Percentiles rank a stretch among this genome's conserved stretches.
These are phyloP conservation scores for Xiphophorus birchmanni DNA, from an alignment of 2,797 vertebrate species.

Conservation along the genomic window DNA sequence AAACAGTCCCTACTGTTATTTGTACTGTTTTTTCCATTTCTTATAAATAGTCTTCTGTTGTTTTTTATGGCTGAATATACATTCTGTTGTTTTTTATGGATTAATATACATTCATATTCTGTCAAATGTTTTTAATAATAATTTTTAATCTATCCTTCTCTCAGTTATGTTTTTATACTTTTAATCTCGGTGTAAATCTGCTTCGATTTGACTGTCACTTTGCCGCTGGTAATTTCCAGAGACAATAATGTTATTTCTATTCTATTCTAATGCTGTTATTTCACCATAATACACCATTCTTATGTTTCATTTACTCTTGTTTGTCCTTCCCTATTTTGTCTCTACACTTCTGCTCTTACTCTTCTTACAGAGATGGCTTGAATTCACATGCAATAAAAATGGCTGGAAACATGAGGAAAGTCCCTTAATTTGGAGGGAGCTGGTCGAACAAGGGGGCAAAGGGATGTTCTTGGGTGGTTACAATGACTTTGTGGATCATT, in stretches of 20 bases:
- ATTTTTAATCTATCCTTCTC: background rate
- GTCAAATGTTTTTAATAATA: too few species aligned
- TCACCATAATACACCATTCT: background rate
- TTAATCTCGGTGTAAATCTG: background rate
- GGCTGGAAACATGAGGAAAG: conserved; percentile 85
- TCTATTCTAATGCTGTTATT: background rate
- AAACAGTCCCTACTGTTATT: too few species aligned
- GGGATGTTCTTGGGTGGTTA: conserved; percentile 89
- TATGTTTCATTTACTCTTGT: too few species aligned
- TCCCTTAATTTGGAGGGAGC: conserved; percentile 94
- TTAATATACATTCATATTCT: background rate
- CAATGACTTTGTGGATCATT: conserved; percentile 88
- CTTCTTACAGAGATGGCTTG: conserved; percentile 85
- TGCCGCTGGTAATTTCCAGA: background rate
- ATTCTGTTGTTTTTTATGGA: background rate
- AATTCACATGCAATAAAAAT: conserved; percentile 79
- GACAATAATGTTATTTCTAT: background rate
- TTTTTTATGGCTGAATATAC: background rate
- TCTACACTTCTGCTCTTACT: background rate
- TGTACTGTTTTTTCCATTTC: background rate
- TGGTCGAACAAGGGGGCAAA: conserved; percentile 88
- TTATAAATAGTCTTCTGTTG: background rate
- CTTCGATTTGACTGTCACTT: background rate
- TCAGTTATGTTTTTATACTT: background rate
- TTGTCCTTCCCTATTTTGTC: background rate